These are phyloP conservation scores for Hypocryptadius cinnamomeus DNA, from an alignment of 2,113 vertebrate genomes.

Conservation along the genomic window DNA sequence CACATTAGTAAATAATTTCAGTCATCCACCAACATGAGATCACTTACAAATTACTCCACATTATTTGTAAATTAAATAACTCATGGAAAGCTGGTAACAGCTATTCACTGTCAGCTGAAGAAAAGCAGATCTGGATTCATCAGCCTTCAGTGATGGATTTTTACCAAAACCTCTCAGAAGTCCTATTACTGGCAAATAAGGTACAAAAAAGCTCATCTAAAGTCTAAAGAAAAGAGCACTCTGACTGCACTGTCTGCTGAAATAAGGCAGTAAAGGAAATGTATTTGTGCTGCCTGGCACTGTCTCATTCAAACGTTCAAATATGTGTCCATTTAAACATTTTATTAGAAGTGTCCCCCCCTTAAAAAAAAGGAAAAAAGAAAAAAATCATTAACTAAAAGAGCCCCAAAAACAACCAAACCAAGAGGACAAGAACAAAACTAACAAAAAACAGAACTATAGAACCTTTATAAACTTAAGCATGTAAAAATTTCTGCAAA, in stretches of 20 bases:
- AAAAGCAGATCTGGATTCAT: background rate
- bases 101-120: background rate
- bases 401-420: background rate
- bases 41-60: background rate
- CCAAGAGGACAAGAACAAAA: background rate
- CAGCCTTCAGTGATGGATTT: background rate
- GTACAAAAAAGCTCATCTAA: background rate
- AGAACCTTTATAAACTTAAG: fast-evolving
- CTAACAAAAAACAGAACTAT: background rate
- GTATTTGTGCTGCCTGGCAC: background rate
- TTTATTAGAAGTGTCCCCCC: background rate
- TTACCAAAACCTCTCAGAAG: background rate
- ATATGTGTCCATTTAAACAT: background rate
- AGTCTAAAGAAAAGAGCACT: background rate
- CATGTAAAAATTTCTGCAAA: background rate
- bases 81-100: background rate
- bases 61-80: background rate
- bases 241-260: background rate
- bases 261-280: background rate
- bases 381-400: background rate
- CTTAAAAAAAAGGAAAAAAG: background rate
- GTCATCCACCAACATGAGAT: background rate
- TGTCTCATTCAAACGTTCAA: background rate
- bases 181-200: background rate
- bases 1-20: background rate